Base-by-base conservation (phyloP, 1,140 invertebrate genomes). In the Bemisia tabaci region DNA sequence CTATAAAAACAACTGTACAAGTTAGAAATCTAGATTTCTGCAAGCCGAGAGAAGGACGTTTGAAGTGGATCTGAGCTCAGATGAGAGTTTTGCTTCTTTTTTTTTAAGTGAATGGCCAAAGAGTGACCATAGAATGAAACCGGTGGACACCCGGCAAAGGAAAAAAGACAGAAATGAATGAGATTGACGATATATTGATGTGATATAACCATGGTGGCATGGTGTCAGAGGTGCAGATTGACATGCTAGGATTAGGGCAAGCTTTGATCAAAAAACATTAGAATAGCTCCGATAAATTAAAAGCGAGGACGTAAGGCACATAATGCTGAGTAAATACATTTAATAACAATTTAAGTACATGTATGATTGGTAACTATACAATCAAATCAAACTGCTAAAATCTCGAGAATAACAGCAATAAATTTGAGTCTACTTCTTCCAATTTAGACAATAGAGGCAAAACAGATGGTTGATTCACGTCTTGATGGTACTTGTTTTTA, bases 251-350 rank as follows among this genome's bases (percentile, higher is more conserved):
- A 48, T 48, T 48, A 48, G 33, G 33, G 33, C 33, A 48, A 48
- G 33, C 33, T 48, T 48, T 48, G 33, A 48, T 48, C 33, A 48
- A 48, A n/a, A 48, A 48, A 48, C 33, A 48, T 48, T 48, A 48
- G 33, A 48, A 48, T 48, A 48, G 33, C 33, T 48, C 33, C 33
- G 33, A 48, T 48, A 48, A 48, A 48, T 48, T 48, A 71, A 65
- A 70, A 71, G 70, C 67, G 26, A 58, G 60, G 70, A 71, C 70
- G 66, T 71, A 71, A 71, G 70, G 70, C 70, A 71, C 70, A 71
- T 71, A 71, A 71, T 70, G 70, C 70, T 71, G 69, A 71, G 70
- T 71, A 70, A 70, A 70, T 71, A 69, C 67, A 48, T 48, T 48
- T 48, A 48, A 48, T 48, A 48, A 48, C 33, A 48, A 48, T 48